These are phyloP conservation scores for Proisotoma minuta DNA, from an alignment of 2,888 invertebrate genomes.

Conservation along the genomic window DNA sequence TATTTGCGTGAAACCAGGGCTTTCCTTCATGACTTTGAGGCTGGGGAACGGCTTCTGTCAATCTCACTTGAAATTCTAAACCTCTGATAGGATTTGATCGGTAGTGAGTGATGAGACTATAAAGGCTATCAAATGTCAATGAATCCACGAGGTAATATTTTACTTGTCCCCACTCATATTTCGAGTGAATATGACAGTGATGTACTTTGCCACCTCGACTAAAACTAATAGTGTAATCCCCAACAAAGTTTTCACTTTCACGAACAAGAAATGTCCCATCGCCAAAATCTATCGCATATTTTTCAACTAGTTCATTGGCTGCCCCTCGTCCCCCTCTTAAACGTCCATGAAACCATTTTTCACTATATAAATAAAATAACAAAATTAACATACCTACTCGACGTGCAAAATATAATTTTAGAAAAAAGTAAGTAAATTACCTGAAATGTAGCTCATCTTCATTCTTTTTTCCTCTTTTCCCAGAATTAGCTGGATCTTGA, in stretches of 20 bases:
- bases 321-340: constrained; percentile 73
- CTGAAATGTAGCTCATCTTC: constrained; percentile 86
- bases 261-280: constrained; percentile 90
- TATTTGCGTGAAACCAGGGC: constrained; percentile 52
- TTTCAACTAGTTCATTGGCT: constrained; percentile 67
- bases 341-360: constrained; percentile 91
- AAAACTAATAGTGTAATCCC: constrained; percentile 91
- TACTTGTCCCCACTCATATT: constrained; percentile 79
- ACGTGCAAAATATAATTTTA: not conserved
- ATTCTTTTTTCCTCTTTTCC: constrained; percentile 28
- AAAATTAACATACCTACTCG: not conserved
- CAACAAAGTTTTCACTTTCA: constrained; percentile 91
- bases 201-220: constrained; percentile 77
- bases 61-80: constrained; percentile 79
- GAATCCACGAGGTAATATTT: constrained; percentile 87
- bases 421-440: too few species aligned
- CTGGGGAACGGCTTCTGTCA: constrained; percentile 88
- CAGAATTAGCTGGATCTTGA: constrained; percentile 35
- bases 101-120: constrained; percentile 85
- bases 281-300: constrained; percentile 63
- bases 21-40: constrained; percentile 81
- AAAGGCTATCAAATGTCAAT: constrained; percentile 83
- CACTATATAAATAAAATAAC: not conserved
- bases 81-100: constrained; percentile 78
- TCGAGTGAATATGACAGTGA: constrained; percentile 79